Evolutionary conservation across 2,888 invertebrate genomes (phyloP), one percentile per base, ranked within the genome.

Genomic region (Ormyrus pomaceus): DNA sequence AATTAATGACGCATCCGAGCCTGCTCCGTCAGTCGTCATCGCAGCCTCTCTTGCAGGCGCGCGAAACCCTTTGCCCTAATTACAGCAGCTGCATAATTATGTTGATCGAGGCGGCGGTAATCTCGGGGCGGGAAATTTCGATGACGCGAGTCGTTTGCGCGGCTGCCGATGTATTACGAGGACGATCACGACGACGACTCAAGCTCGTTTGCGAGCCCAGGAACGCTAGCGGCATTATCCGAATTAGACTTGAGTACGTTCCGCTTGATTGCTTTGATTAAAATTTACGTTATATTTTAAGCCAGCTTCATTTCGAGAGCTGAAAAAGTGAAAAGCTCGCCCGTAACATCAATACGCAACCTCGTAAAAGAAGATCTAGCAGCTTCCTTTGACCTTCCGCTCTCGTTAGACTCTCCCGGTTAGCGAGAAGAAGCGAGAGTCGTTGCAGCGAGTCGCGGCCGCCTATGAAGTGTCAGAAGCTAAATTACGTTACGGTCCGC

Each of bases 1-100:
- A 86, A 89, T 89, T 89, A 88, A 89, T 87, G 88, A 88, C 82
- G 83, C 77, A 83, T 81, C 34, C 34, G 34, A 34, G 0, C 34
- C 34, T 34, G 34, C 4, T 34, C 4, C 34, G 34, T 34, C 4
- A 34, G 34, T 34, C 34, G 34, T 2, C 34, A 34, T 34, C 34
- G 34, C 34, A 34, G 34, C 34, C 34, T 19, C 19, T 19, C 19
- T 34, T 34, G 34, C 34, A 34, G 34, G 34, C 34, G 34, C 34
- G 34, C 34, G 34, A 55, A 73, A 65, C 45, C 80, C 58, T 75
- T 65, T 55, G 62, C 68, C 56, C 69, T 75, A 72, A 80, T 80
- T 72, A 77, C 68, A 55, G 48, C 8, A 8, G n/a, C 58, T 50
- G 72, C 72, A 56, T 77, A 77, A 80, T 80, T 73, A 80, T 77